phyloP scores from a whole-genome alignment of 2,113 vertebrate species.

The Phyllostomus discolor region DNA sequence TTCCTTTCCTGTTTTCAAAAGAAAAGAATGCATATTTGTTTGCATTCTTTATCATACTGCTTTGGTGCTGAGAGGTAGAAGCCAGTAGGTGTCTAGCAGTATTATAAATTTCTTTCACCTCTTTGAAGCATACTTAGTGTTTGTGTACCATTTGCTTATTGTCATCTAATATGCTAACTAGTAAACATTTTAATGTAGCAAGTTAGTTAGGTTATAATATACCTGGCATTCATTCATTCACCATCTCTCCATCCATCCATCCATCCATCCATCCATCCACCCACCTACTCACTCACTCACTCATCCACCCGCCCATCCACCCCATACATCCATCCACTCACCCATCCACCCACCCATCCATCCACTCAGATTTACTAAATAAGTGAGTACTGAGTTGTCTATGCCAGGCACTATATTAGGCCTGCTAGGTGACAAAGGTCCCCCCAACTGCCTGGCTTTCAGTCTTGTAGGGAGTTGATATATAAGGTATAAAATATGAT shows the following conservation, averaged over 20 bases:
- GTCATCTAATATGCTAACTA: neutral
- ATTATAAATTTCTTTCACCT: neutral
- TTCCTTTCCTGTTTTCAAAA: slow-evolving; percentile 34
- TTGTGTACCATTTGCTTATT: neutral
- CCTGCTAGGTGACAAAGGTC: neutral
- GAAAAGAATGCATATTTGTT: slow-evolving; percentile 19
- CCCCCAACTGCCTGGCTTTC: neutral
- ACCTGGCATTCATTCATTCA: neutral
- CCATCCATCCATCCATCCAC: too few relatives aligned
- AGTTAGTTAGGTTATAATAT: neutral
- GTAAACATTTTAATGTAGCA: neutral
- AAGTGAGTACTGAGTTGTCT: neutral
- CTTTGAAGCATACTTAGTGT: neutral
- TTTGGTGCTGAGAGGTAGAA: neutral
- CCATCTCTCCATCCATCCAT: neutral
- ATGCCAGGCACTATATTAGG: neutral
- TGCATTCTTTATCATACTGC: neutral
- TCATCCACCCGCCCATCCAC: neutral
- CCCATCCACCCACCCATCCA: too few relatives aligned
- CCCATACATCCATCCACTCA: neutral
- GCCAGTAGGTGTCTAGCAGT: neutral
- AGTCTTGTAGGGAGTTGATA: neutral
- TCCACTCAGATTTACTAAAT: neutral
- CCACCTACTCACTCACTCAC: neutral
- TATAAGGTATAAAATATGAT: neutral